A percentile compares a stretch with the other conserved stretches of the same genome.
phyloP scores from a whole-genome alignment of 30 jellyfish, hydroid and myxozoan species.

The Aurelia sp. region DNA sequence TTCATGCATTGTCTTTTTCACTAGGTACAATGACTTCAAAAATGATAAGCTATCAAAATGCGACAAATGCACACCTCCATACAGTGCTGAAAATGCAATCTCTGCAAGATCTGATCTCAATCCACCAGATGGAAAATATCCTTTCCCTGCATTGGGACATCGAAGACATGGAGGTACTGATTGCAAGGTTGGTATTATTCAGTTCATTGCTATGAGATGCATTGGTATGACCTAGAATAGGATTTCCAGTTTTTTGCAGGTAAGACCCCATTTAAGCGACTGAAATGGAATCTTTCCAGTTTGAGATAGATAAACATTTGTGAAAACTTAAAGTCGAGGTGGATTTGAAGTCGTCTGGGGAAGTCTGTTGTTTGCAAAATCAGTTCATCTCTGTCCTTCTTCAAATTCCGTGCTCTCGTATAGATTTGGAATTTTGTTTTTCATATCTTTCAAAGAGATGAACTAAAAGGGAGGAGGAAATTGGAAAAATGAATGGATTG shows the following conservation, averaged over 20 bases:
- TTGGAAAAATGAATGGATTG: too few species aligned
- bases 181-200: conserved; percentile 79
- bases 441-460: too few species aligned
- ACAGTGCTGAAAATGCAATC: conserved; percentile 99
- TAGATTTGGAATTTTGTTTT: too few species aligned
- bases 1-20: not conserved
- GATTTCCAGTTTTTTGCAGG: not conserved
- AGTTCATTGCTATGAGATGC: not conserved
- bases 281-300: not conserved
- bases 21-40: conserved; percentile 90
- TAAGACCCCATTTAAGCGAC: too few species aligned
- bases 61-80: conserved; percentile 95
- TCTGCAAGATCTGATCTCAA: conserved; percentile 94
- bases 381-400: too few species aligned
- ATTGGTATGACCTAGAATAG: not conserved
- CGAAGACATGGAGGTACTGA: conserved; percentile 99
- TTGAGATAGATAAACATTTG: too few species aligned
- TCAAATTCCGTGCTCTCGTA: too few species aligned
- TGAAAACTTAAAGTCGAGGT: too few species aligned
- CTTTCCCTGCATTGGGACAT: conserved; percentile 95
- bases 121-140: conserved; percentile 95
- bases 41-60: conserved; percentile 86
- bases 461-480: too few species aligned
- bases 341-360: too few species aligned
- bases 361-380: too few species aligned